These are phyloP conservation scores for Scrobipalpa atriplicella DNA, from an alignment of 2,888 invertebrate species.

Conservation along the genomic window DNA sequence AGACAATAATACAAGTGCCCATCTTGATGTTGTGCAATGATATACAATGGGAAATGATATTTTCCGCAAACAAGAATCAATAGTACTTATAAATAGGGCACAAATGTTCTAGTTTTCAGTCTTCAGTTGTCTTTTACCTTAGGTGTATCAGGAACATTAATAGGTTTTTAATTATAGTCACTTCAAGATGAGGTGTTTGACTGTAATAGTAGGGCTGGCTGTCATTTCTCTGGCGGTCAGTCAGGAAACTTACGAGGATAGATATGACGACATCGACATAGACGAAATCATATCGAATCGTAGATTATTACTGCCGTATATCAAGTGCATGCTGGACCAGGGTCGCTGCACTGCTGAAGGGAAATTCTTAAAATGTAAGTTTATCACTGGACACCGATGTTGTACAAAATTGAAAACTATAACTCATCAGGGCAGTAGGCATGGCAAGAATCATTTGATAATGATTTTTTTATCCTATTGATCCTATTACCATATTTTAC, in stretches of 20 bases:
- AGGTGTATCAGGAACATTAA: neutral
- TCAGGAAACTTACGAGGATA: conserved; percentile 83
- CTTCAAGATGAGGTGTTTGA: conserved; percentile 46
- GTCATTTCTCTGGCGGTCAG: conserved; percentile 38
- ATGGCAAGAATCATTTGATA: too few relatives aligned
- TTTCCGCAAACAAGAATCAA: conserved; percentile 37
- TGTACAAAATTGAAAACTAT: too few relatives aligned
- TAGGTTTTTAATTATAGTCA: conserved; percentile 3
- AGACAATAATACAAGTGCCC: conserved; percentile 26
- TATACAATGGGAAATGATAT: conserved; percentile 33
- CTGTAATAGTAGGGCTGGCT: conserved; percentile 39
- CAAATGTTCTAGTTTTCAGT: conserved; percentile 17
- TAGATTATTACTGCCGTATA: conserved; percentile 86
- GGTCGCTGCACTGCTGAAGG: conserved; percentile 89
- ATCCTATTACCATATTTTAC: too few relatives aligned
- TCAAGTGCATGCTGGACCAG: conserved; percentile 86
- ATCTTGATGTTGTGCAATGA: conserved; percentile 24
- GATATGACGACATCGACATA: conserved; percentile 88
- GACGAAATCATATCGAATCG: conserved; percentile 87
- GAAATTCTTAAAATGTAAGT: conserved; percentile 86
- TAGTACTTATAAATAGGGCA: conserved; percentile 28
- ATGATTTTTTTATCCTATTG: too few relatives aligned
- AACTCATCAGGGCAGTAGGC: too few relatives aligned
- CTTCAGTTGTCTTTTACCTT: conserved; percentile 17
- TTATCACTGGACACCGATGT: too few relatives aligned